A percentile compares a stretch with the other conserved stretches of the same genome.
Evolutionary conservation across 1,140 invertebrate species (phyloP).

Genomic region (Mylabris phalerata): DNA sequence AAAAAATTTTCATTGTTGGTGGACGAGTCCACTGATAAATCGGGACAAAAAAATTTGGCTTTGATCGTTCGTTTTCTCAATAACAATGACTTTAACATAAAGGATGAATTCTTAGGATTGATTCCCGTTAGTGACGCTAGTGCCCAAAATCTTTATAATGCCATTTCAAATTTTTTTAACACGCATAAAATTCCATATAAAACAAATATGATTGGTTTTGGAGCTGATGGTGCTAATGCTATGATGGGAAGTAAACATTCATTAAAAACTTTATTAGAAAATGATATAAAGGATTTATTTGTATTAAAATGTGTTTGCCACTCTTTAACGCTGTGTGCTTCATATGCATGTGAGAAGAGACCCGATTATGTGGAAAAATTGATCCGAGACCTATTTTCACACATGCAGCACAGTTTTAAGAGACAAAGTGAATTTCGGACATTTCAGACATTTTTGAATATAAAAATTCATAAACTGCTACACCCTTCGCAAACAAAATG

Average conservation of each 20-base stretch:
- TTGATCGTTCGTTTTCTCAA: too few species aligned
- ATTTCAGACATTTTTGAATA: conserved; percentile 32
- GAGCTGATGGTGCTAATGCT: too few species aligned
- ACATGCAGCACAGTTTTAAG: conserved; percentile 21
- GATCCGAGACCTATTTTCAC: not conserved
- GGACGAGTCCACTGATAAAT: too few species aligned
- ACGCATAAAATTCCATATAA: too few species aligned
- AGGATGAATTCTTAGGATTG: too few species aligned
- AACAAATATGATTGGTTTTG: too few species aligned
- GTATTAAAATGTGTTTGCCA: conserved; percentile 31
- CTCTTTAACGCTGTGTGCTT: conserved; percentile 25
- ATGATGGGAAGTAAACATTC: too few species aligned
- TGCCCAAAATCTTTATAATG: not conserved
- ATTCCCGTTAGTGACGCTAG: too few species aligned
- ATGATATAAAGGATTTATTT: conserved; percentile 19
- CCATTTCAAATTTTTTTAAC: too few species aligned
- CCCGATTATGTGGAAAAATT: conserved; percentile 21
- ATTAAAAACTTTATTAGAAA: conserved; percentile 11
- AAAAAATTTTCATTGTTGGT: too few species aligned
- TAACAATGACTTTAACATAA: too few species aligned
- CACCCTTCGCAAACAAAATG: conserved; percentile 35
- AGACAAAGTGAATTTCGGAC: conserved; percentile 19
- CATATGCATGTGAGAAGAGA: conserved; percentile 23
- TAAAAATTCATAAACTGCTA: conserved; percentile 32
- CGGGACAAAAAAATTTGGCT: too few species aligned